Base-by-base conservation (phyloP, 2,888 invertebrate species). In the Hydraecia micacea region DNA sequence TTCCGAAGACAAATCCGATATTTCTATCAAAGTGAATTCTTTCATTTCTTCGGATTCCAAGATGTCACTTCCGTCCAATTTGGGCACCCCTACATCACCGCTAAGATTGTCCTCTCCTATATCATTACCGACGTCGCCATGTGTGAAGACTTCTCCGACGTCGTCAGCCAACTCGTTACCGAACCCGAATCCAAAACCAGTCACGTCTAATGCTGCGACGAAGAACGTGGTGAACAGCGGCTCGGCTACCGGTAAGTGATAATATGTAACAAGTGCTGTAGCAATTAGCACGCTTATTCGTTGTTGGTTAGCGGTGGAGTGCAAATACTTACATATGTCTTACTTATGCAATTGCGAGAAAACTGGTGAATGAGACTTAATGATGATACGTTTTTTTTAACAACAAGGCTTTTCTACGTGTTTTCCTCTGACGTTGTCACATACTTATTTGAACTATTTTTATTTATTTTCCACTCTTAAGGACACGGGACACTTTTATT, bases 171-270 rank as follows among this genome's bases (percentile, higher is more conserved):
- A 93, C 79, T 91, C 93, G 69, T 84, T 93, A 82, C 89, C 91
- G 49, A 92, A 91, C 75, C 90, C 95, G 52, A 89, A 88, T 66
- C 80, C 90, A 6, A 88, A 86, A 65, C 67, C 87, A 80, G 39
- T 81, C 76, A 89, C 87, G 74, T 68, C 89, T 79, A 89, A 87
- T 67, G 90, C 89, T 85, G 86, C 80, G 55, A 68, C 89, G 42
- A 93, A 89, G 77, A 93, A 91, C 68, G 80, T 91, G 9, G 84
- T 90, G 82, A 94, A 95, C 80, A 83, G 92, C 25, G 94, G 95
- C 58, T 97, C 96, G 1, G 95, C 96, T 75, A 97, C 96, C 36
- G 96, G 96, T 96, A 88, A 94, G 96, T 93, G 66, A 58, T 76
- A 79, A 79, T 25, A 75, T 55, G 11, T 81, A 75, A 81, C 73